A percentile compares a stretch with the other conserved stretches of the same genome.
Conservation (phyloP, 2,113 vertebrate genomes). For the Struthidea cinerea region DNA sequence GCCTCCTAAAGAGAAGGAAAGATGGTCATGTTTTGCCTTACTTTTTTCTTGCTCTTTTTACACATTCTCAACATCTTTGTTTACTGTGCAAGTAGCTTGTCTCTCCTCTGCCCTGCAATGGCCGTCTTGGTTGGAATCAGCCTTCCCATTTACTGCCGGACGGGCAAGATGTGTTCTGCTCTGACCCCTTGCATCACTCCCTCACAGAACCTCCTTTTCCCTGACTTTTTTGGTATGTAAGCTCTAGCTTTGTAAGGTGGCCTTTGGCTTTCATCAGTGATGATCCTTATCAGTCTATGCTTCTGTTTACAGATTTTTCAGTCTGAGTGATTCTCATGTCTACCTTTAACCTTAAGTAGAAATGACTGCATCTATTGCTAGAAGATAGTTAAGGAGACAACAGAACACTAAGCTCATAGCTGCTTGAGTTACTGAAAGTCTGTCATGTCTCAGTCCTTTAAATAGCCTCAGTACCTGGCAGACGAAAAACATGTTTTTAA, state of each 20-base stretch:
- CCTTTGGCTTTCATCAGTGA: background rate
- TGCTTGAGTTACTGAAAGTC: background rate
- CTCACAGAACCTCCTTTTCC: background rate
- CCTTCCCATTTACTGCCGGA: background rate
- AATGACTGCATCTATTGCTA: background rate
- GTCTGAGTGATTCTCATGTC: background rate
- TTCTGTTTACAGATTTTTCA: background rate
- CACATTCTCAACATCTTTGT: background rate
- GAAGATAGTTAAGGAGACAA: background rate
- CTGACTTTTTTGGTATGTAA: background rate
- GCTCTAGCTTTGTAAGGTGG: background rate
- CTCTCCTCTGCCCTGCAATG: background rate
- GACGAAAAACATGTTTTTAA: conserved; percentile 31
- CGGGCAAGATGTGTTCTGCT: background rate
- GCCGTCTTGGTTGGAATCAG: background rate
- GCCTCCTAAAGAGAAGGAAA: background rate
- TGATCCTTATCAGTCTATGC: background rate
- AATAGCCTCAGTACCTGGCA: background rate
- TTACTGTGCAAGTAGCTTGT: background rate
- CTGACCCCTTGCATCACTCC: background rate
- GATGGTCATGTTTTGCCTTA: background rate
- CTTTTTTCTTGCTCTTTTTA: background rate
- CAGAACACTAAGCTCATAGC: background rate
- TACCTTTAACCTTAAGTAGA: background rate
- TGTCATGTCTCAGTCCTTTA: background rate